Conservation (phyloP, 2,113 vertebrate species). For the Myiozetetes cayanensis region DNA sequence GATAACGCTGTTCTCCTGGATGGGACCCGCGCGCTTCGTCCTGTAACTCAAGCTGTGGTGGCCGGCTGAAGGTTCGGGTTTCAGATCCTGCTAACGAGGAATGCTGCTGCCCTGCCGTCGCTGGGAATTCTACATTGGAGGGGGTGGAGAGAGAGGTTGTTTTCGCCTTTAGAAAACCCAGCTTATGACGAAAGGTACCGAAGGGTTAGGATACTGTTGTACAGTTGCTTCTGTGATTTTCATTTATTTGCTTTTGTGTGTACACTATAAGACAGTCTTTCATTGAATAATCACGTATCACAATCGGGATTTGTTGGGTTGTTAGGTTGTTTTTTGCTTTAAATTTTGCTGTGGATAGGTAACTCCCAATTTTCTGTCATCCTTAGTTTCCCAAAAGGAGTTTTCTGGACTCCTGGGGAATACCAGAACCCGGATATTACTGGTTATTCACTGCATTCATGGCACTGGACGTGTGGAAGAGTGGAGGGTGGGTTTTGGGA, state of each 20-base stretch:
- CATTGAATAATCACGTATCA: not conserved
- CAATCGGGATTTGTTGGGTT: not conserved
- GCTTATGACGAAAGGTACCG: not conserved
- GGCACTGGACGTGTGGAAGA: not conserved
- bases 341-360: not conserved
- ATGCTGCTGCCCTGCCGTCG: not conserved
- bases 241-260: not conserved
- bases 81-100: not conserved
- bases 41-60: not conserved
- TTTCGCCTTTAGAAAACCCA: not conserved
- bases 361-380: not conserved
- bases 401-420: not conserved
- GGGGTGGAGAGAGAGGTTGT: not conserved
- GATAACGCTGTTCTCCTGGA: not conserved
- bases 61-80: not conserved
- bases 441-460: not conserved
- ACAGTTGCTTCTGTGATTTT: not conserved
- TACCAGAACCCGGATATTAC: not conserved
- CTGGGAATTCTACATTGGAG: not conserved
- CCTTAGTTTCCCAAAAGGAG: not conserved
- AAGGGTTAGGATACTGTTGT: not conserved
- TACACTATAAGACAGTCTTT: not conserved
- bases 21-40: accelerated
- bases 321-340: not conserved
- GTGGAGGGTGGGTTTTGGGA: not conserved